Evolutionary conservation across 2,797 vertebrate species (phyloP).

Genomic region (Coilia nasus): DNA sequence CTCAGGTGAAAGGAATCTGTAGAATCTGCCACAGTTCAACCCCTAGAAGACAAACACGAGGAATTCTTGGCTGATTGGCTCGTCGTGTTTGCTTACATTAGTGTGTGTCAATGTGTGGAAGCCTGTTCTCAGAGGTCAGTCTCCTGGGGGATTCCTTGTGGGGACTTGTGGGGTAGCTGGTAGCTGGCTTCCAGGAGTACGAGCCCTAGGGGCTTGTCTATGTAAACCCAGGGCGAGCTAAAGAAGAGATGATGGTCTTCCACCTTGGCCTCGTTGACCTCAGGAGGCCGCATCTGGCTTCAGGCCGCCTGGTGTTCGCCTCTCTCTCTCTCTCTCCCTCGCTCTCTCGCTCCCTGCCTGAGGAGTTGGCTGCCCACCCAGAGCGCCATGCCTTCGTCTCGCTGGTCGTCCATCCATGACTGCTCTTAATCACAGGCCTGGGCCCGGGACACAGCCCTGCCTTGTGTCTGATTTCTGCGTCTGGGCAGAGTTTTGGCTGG

Average conservation of each 20-base stretch:
- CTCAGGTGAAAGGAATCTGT: conserved; percentile 21
- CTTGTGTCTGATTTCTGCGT: conserved; percentile 66
- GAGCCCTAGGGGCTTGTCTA: too few species aligned
- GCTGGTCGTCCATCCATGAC: conserved; percentile 50
- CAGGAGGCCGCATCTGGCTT: background rate
- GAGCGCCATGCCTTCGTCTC: conserved; percentile 44
- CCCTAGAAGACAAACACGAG: conserved; percentile 15
- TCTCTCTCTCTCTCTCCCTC: background rate
- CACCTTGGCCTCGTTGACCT: background rate
- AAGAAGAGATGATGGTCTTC: background rate
- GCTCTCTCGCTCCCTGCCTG: background rate
- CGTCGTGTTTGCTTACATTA: background rate
- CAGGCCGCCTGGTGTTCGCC: background rate
- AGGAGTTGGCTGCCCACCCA: conserved; percentile 7
- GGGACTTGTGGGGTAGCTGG: too few species aligned
- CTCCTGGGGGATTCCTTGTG: background rate
- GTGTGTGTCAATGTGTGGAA: background rate
- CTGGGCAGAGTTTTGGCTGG: conserved; percentile 54
- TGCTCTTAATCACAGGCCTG: conserved; percentile 68
- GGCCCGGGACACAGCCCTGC: conserved; percentile 56
- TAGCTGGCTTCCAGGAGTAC: too few species aligned
- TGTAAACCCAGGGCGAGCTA: too few species aligned
- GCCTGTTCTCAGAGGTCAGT: background rate
- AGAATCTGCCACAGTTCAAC: background rate
- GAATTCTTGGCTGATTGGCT: background rate